Percentiles rank a stretch among this genome's conserved stretches.
These are phyloP conservation scores for Zele albiditarsus DNA, from an alignment of 2,888 invertebrate species.

Conservation along the genomic window DNA sequence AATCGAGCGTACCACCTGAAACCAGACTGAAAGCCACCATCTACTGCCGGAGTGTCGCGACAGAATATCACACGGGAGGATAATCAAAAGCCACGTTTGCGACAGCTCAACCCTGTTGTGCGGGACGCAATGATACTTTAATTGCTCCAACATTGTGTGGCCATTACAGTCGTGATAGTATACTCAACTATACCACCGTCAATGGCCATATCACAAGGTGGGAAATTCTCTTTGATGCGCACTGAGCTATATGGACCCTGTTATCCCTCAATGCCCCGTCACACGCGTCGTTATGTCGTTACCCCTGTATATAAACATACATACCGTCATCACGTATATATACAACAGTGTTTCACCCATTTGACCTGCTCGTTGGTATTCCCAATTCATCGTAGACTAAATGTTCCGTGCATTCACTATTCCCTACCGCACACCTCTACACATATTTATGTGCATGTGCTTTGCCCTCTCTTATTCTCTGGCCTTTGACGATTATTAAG, in stretches of 20 bases:
- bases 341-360: background rate
- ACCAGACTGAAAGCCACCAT: too few relatives aligned
- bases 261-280: slow-evolving; percentile 35
- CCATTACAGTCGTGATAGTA: background rate
- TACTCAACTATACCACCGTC: slow-evolving; percentile 45
- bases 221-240: slow-evolving; percentile 63
- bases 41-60: background rate
- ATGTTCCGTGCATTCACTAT: slow-evolving; percentile 27
- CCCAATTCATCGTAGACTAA: slow-evolving; percentile 28
- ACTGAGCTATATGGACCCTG: slow-evolving; percentile 45
- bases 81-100: slow-evolving; percentile 51
- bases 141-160: slow-evolving; percentile 54
- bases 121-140: slow-evolving; percentile 58
- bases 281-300: slow-evolving; percentile 23
- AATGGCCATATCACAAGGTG: slow-evolving; percentile 54
- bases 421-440: background rate
- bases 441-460: background rate
- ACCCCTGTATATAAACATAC: slow-evolving; percentile 16
- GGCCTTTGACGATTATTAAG: slow-evolving; percentile 38
- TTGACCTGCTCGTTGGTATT: background rate
- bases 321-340: background rate
- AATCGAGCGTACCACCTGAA: too few relatives aligned
- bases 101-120: slow-evolving; percentile 38
- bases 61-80: slow-evolving; percentile 9
- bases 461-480: background rate